phyloP scores from a whole-genome alignment of 2,797 vertebrate genomes.

The Diplodus sargus region DNA sequence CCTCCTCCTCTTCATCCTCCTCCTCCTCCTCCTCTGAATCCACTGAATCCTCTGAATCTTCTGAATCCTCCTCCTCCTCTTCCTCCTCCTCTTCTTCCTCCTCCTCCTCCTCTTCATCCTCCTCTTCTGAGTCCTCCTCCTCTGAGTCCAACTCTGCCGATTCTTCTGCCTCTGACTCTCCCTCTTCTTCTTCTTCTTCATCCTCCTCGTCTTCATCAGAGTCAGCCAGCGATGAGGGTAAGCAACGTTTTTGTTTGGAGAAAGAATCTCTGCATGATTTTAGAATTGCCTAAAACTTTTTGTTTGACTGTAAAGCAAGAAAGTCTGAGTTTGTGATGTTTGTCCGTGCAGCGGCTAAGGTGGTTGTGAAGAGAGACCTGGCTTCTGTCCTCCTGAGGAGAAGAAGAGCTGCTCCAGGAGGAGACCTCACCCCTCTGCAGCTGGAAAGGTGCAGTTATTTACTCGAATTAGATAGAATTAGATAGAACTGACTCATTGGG shows the following conservation, averaged over 20 bases:
- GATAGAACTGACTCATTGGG: background rate
- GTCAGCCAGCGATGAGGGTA: conserved; percentile 80
- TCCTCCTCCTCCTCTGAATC: conserved; percentile 26
- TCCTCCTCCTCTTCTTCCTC: conserved; percentile 60
- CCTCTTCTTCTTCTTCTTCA: conserved; percentile 20
- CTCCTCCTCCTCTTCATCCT: conserved; percentile 25
- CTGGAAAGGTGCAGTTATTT: conserved; percentile 81
- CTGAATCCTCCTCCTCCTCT: conserved; percentile 44
- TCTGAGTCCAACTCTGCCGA: conserved; percentile 37
- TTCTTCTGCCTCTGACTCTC: conserved; percentile 44
- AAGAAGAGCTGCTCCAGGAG: conserved; percentile 71
- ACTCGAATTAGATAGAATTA: background rate
- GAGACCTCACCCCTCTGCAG: conserved; percentile 74
- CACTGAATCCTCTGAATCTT: conserved; percentile 42
- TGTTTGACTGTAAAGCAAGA: background rate
- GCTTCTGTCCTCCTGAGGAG: conserved; percentile 82
- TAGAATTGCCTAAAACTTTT: background rate
- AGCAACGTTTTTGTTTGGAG: background rate
- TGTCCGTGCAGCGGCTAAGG: conserved; percentile 58
- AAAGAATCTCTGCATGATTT: conserved; percentile 7
- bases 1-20: conserved; percentile 44
- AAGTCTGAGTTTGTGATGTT: background rate
- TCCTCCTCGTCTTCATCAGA: conserved; percentile 32
- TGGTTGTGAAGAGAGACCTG: conserved; percentile 83
- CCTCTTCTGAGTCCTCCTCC: conserved; percentile 40